phyloP scores from a whole-genome alignment of 2,797 vertebrate species.

The Onychomys arenicola region DNA sequence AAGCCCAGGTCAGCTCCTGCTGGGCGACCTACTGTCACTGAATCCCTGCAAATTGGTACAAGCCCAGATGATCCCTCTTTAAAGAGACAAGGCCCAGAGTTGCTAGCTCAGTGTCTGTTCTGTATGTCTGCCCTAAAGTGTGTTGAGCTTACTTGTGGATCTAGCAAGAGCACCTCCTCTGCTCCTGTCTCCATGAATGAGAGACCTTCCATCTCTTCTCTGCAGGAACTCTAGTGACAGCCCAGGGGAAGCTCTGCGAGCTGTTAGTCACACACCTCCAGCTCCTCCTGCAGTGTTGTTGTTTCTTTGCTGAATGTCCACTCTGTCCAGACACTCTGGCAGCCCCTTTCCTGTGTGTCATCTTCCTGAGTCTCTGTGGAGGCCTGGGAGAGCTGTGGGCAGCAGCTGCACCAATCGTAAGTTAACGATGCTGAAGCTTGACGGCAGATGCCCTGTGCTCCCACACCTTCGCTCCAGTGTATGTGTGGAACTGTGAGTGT shows the following conservation, averaged over 20 bases:
- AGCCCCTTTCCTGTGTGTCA: accelerated
- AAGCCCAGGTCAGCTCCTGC: not conserved
- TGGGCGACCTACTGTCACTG: not conserved
- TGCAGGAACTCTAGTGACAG: not conserved
- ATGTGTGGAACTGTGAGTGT: not conserved
- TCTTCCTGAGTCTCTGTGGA: not conserved
- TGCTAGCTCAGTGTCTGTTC: not conserved
- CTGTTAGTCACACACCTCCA: not conserved
- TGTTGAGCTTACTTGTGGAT: not conserved
- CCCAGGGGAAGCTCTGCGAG: not conserved
- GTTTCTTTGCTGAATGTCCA: not conserved
- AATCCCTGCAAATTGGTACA: not conserved
- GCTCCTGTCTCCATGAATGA: not conserved
- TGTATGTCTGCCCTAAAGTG: not conserved
- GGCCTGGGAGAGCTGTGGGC: not conserved
- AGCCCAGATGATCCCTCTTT: not conserved
- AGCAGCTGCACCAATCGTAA: not conserved
- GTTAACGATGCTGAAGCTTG: not conserved
- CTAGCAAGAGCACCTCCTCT: not conserved
- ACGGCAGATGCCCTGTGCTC: not conserved
- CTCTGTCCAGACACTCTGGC: not conserved
- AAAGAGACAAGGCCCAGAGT: not conserved
- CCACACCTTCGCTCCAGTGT: not conserved
- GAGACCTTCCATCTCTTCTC: not conserved
- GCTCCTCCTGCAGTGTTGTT: not conserved